Base-by-base conservation (phyloP, 2,888 invertebrate species). In the Lepidocyrtoides sp. region DNA sequence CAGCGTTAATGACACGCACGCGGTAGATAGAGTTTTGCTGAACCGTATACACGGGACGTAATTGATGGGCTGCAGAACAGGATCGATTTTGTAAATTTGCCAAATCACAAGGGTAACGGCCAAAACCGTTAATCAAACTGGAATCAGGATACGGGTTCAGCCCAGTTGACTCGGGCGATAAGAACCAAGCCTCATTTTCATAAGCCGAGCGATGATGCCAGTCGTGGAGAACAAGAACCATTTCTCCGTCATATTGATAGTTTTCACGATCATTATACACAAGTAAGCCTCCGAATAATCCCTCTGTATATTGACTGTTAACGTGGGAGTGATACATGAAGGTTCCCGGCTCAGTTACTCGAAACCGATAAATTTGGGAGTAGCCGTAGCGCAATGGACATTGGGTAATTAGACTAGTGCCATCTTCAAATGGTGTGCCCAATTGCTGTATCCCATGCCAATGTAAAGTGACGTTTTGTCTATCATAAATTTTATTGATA, bases 301-400 rank as follows among this genome's bases (percentile, higher is more conserved):
- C 93, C 72, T 93, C 93, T 10, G 92, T 91, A 36, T 93, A 93
- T 48, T 93, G 93, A 44, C 90, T 90, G 4, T 79, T 91, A 2
- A 88, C 91, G 84, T 93, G 93, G 7, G 93, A 89, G 63, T 93
- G 93, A 41, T 91, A 93, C 92, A 92, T 75, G 44, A 79, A 93
- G 14, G 93, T 93, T 57, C 93, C 93, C 7, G 93, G 8, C 20
- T 91, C 85, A 5, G 81, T 82, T 5, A 92, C 23, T 1, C 60
- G 20, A 23, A 94, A 93, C 10, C 57, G 29, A 32, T 94, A 94
- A 1, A 57, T 2, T 51, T 92, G 89, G 0, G 60, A 41, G 7
- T 54, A 14, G 29, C 93, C 93, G 4, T 14, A 0, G 14, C 77
- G 79, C 0, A 93, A n/a, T 2, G 93, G 93, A 75, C 93, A 94